Base-by-base conservation (phyloP, 2,113 vertebrate species). In the Cranoglanis bouderius region DNA sequence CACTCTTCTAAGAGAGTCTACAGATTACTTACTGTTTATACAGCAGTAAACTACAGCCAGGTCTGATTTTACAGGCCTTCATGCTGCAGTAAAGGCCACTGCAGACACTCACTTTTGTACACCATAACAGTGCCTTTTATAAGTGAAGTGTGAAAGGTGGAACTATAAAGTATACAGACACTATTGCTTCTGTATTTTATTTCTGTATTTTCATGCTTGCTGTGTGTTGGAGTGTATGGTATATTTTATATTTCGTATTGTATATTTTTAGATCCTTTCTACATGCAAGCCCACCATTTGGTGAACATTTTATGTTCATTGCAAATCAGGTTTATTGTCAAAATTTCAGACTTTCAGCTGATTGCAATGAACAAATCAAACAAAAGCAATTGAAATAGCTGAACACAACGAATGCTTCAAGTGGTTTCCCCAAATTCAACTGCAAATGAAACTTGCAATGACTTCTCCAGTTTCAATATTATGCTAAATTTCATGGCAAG, bases 71-170 rank as follows among this genome's bases (percentile, higher is more conserved):
- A 55, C 19, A 6, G 65, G 57, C 35, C 40, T 65, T 72, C 4
- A 59, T 12, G 4, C 10, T 24, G 38, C 40, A 84, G n/a, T 75
- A 63, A 77, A 77, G 21, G 16, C 55, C 43, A 51, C 55, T 63
- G 70, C 87, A 88, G 70, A 88, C 82, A 88, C 29, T 84, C 16
- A 24, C 49, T 72, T 61, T 75, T 88, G 87, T 88, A 77, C 24
- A 38, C 67, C 51, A 21, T 57, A 9, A 32, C 53, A 18, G 24
- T 26, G 55, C 53, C 55, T 32, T 74, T 46, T 43, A 12, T 43
- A 77, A 88, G 67, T 84, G 6, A 49, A 26, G 67, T 38, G 18
- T 75, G 35, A 75, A 87, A 82, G 80, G 81, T 84, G 81, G 67
- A 84, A 84, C 87, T 88, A 46, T 49, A 43, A 88, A 74, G 12